Conservation (phyloP, 2,888 invertebrate genomes). For the Steinernema hermaphroditum region DNA sequence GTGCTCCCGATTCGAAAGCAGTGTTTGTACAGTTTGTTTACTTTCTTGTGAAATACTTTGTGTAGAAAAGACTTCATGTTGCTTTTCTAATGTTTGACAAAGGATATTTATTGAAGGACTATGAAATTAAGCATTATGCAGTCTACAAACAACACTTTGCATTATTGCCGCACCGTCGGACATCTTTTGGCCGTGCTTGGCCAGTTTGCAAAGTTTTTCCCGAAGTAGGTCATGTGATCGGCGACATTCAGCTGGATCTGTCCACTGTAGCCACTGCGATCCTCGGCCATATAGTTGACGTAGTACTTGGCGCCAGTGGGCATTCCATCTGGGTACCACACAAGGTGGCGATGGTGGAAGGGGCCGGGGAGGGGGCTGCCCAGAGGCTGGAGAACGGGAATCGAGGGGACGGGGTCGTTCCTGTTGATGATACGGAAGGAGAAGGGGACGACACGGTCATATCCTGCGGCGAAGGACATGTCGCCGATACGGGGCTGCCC, state of each 20-base stretch:
- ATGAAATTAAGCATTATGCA: no score
- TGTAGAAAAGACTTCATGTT: no score
- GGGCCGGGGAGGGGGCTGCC: conserved; percentile 12
- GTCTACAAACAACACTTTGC: no score
- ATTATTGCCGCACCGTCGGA: no score
- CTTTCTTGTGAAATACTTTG: no score
- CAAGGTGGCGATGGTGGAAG: conserved; percentile 30
- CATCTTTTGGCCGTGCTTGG: no score
- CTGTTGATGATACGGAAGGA: conserved; percentile 16
- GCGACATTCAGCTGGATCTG: not conserved
- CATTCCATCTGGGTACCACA: conserved; percentile 25
- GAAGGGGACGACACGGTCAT: conserved; percentile 12
- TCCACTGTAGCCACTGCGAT: not conserved
- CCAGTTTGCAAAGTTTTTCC: no score
- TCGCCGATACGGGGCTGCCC: conserved; percentile 30
- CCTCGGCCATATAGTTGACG: conserved; percentile 14
- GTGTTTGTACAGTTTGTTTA: no score
- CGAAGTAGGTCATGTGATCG: conserved; percentile 10
- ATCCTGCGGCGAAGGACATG: conserved; percentile 3
- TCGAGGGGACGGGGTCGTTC: conserved; percentile 11
- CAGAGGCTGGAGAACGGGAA: conserved; percentile 1
- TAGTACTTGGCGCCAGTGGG: not conserved
- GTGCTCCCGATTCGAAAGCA: no score
- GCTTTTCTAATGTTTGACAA: no score
- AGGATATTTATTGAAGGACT: no score